phyloP scores from a whole-genome alignment of 2,797 vertebrate genomes.

The Mus caroli region DNA sequence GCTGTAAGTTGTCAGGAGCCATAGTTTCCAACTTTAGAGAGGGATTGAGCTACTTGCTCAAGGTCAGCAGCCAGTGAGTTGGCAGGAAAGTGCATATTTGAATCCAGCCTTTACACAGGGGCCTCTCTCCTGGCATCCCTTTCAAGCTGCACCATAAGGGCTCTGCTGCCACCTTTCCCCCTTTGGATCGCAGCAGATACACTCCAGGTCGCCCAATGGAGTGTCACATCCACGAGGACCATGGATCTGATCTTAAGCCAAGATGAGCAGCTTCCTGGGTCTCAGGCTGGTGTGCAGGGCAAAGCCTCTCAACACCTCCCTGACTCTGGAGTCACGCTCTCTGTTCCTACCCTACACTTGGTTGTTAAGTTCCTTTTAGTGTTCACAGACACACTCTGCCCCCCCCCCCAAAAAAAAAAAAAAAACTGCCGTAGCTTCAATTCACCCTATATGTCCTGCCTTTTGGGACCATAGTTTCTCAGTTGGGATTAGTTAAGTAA shows the following conservation, averaged over 20 bases:
- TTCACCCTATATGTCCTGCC: background rate
- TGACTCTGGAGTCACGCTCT: background rate
- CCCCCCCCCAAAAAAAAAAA: too few species aligned
- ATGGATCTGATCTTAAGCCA: background rate
- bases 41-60: slow-evolving; percentile 21
- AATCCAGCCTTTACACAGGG: background rate
- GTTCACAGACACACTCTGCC: background rate
- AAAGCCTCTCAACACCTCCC: background rate
- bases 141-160: background rate
- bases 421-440: background rate
- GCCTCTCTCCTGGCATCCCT: slow-evolving; percentile 16
- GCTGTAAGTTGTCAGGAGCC: background rate
- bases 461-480: background rate
- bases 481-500: background rate
- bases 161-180: background rate
- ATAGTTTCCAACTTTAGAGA: slow-evolving; percentile 41
- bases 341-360: background rate
- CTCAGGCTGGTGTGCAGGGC: background rate
- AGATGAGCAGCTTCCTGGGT: background rate
- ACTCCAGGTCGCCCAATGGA: background rate
- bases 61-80: slow-evolving; percentile 54
- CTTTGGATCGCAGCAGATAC: background rate
- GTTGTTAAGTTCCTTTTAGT: background rate
- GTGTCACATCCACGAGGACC: background rate
- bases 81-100: background rate